A percentile compares a stretch with the other conserved stretches of the same genome.
Conservation (phyloP, 1,140 invertebrate genomes). For the Melipona quadrifasciata region DNA sequence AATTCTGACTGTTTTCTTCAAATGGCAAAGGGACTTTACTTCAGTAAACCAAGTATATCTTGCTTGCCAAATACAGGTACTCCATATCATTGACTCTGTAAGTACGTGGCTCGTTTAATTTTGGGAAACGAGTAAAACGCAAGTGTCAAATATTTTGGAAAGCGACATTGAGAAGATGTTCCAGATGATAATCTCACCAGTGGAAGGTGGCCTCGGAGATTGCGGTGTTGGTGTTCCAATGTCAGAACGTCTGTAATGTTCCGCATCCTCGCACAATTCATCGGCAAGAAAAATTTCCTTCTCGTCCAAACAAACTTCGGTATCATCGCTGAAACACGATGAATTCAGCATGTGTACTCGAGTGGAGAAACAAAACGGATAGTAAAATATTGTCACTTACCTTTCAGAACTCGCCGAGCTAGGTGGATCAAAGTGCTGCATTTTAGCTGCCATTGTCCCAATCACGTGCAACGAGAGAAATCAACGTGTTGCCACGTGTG, state of each 20-base stretch:
- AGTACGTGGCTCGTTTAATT: background rate
- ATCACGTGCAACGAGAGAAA: background rate
- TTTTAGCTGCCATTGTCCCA: slow-evolving; percentile 85
- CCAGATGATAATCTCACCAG: slow-evolving; percentile 80
- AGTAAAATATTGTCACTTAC: slow-evolving; percentile 77
- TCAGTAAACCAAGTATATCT: slow-evolving; percentile 24
- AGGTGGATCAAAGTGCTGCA: slow-evolving; percentile 88
- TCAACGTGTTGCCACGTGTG: background rate
- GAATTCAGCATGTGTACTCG: background rate
- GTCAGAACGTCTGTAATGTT: slow-evolving; percentile 71
- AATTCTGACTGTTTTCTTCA: slow-evolving; percentile 24
- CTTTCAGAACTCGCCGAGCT: slow-evolving; percentile 93
- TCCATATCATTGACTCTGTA: slow-evolving; percentile 47
- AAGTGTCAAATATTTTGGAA: no score
- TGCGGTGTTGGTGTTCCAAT: slow-evolving; percentile 84
- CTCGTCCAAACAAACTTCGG: slow-evolving; percentile 82
- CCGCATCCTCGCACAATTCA: slow-evolving; percentile 84
- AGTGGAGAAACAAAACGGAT: background rate
- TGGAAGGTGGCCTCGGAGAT: slow-evolving; percentile 86
- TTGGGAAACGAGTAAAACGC: background rate
- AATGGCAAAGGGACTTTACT: slow-evolving; percentile 42
- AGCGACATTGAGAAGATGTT: background rate
- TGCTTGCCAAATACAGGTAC: slow-evolving; percentile 42
- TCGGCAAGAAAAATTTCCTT: slow-evolving; percentile 83
- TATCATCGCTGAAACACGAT: slow-evolving; percentile 74